These are phyloP conservation scores for Cataglyphis albicans DNA, from an alignment of 2,888 invertebrate species.

Conservation along the genomic window DNA sequence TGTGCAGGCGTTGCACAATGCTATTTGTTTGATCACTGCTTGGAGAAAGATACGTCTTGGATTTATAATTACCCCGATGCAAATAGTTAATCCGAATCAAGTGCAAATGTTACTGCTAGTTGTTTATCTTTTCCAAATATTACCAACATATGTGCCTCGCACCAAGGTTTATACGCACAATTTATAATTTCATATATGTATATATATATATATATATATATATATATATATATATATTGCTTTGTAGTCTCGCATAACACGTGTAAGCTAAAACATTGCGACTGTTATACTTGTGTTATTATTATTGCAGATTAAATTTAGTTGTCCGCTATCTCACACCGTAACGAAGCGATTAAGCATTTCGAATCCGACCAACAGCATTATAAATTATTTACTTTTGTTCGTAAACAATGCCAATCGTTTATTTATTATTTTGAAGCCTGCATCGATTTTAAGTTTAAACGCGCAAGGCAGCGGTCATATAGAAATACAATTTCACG, in stretches of 20 bases:
- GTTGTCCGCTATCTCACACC: constrained; percentile 71
- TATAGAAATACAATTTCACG: constrained; percentile 76
- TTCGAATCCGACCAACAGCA: constrained; percentile 66
- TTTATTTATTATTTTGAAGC: constrained; percentile 70
- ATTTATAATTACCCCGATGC: constrained; percentile 87
- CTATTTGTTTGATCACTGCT: constrained; percentile 87
- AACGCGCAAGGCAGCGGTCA: constrained; percentile 61
- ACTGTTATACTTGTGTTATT: background rate
- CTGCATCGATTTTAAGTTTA: constrained; percentile 64
- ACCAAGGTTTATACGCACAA: constrained; percentile 66
- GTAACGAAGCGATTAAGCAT: constrained; percentile 67
- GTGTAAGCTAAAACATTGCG: background rate
- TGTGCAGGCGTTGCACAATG: constrained; percentile 87
- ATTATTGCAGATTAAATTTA: constrained; percentile 69
- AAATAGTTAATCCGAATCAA: constrained; percentile 87
- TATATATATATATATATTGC: too few species aligned
- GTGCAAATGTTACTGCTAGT: constrained; percentile 88
- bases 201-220: too few species aligned
- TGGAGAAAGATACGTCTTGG: constrained; percentile 88
- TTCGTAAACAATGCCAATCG: constrained; percentile 75
- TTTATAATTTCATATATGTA: background rate
- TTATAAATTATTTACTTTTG: constrained; percentile 73
- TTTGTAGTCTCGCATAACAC: background rate
- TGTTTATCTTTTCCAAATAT: constrained; percentile 87
- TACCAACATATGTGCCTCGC: constrained; percentile 86